Base-by-base conservation (phyloP, 2,113 vertebrate species). In the Sander vitreus region DNA sequence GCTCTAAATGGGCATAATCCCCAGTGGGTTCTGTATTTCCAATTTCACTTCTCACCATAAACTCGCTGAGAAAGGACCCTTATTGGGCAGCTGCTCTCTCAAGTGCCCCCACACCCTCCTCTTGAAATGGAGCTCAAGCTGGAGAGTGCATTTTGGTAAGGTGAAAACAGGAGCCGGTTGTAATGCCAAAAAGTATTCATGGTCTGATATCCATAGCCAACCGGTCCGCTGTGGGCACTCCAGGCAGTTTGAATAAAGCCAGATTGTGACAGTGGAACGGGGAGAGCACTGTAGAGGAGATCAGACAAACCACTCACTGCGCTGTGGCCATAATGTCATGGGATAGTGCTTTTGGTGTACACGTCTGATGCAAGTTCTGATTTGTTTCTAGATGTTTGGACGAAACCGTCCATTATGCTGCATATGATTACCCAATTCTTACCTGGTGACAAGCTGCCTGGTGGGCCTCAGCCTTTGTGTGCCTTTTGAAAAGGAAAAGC, bases 101-200 rank as follows among this genome's bases (percentile, higher is more conserved):
- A 45, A 91, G 80, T 84, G 70, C 72, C 25, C 39, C 70, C 50
- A 54, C 6, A 48, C 72, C 69, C 47, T 78, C 23, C 65, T 47
- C 78, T 89, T 90, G 84, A 93, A 83, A 90, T 93, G 88, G 87
- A 92, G 92, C 93, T 93, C 68, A 82, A 69, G 60, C 70, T 47
- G 55, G 50, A 81, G 71, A 71, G 76, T 10, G 36, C 14, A 72
- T 90, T 84, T 88, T 90, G 88, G 85, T 87, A 73, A 65, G 68
- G 54, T 30, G 10, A 76, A 83, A 90, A 83, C 71, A 77, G 78
- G 68, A 87, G 65, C 60, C 39, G 60, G 23, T 18, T 74, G 80
- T 60, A 62, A 78, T 87, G 70, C 65, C 83, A 85, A 69, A 81
- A 82, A 75, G 72, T 76, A 53, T 70, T 85, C 74, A 62, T 53